phyloP scores from a whole-genome alignment of 2,888 invertebrate genomes.

The Bruchidius siliquastri region DNA sequence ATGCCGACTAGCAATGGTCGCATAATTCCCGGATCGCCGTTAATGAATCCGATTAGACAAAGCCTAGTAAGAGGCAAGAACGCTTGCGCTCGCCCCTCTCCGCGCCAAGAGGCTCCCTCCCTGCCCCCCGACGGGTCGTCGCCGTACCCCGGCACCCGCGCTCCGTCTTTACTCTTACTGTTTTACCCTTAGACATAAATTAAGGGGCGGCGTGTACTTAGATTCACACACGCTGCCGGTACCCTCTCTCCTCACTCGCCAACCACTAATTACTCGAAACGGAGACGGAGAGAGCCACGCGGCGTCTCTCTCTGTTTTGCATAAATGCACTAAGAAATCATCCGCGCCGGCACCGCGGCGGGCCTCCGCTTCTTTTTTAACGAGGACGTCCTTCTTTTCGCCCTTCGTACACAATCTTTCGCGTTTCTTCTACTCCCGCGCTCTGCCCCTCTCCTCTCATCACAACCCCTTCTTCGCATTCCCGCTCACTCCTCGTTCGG shows the following conservation, averaged over 20 bases:
- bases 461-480: slow-evolving; percentile 24
- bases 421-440: slow-evolving; percentile 26
- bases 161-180: slow-evolving; percentile 45
- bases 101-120: slow-evolving; percentile 34
- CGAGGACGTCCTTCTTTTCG: slow-evolving; percentile 39
- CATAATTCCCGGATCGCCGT: slow-evolving; percentile 54
- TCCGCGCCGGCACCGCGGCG: slow-evolving; percentile 25
- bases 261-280: slow-evolving; percentile 49
- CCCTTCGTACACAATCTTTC: slow-evolving; percentile 32
- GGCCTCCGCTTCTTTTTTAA: slow-evolving; percentile 34
- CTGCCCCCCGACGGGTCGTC: slow-evolving; percentile 16
- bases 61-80: slow-evolving; percentile 48
- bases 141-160: slow-evolving; percentile 25
- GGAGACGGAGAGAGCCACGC: slow-evolving; percentile 30
- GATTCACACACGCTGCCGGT: slow-evolving; percentile 47
- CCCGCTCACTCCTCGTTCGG: slow-evolving; percentile 1
- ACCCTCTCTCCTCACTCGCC: slow-evolving; percentile 40
- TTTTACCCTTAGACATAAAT: slow-evolving; percentile 51
- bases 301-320: slow-evolving; percentile 43
- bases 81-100: slow-evolving; percentile 46
- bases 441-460: slow-evolving; percentile 5
- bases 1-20: slow-evolving; percentile 53
- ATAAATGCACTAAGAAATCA: slow-evolving; percentile 46
- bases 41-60: slow-evolving; percentile 59
- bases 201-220: slow-evolving; percentile 50